Evolutionary conservation across 2,797 vertebrate species (phyloP).

Genomic region (Gymnoscopelus braueri): DNA sequence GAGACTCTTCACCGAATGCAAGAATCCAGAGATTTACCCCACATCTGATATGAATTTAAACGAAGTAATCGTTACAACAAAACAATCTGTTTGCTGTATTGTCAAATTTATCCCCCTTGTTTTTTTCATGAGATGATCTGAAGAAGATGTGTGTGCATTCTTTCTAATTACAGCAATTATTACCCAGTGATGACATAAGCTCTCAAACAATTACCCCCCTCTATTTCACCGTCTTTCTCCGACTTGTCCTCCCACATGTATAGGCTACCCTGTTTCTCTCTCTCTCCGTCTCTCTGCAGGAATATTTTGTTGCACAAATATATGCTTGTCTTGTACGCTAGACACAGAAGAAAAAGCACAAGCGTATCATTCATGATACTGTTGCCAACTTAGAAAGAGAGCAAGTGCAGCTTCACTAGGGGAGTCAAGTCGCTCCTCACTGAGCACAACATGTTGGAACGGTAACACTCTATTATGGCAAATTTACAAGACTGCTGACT

Average conservation of each 20-base stretch:
- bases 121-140: slow-evolving; percentile 60
- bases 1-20: slow-evolving; percentile 65
- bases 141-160: slow-evolving; percentile 71
- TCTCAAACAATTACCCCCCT: slow-evolving; percentile 68
- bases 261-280: slow-evolving; percentile 25
- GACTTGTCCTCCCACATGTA: background rate
- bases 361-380: slow-evolving; percentile 58
- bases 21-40: slow-evolving; percentile 71
- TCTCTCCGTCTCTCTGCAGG: slow-evolving; percentile 58
- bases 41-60: slow-evolving; percentile 80
- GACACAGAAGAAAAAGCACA: slow-evolving; percentile 54
- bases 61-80: slow-evolving; percentile 75
- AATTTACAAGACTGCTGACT: slow-evolving; percentile 69
- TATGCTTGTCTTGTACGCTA: slow-evolving; percentile 50
- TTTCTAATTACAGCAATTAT: slow-evolving; percentile 80
- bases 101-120: slow-evolving; percentile 65
- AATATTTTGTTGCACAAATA: slow-evolving; percentile 56
- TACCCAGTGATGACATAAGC: slow-evolving; percentile 75
- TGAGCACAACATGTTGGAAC: slow-evolving; percentile 71
- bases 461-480: slow-evolving; percentile 65
- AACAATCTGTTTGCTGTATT: slow-evolving; percentile 79
- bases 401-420: slow-evolving; percentile 53
- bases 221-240: slow-evolving; percentile 21
- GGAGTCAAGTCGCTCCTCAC: slow-evolving; percentile 68
- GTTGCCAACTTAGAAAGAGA: slow-evolving; percentile 47